phyloP scores from a whole-genome alignment of 2,797 vertebrate genomes.

The Coracias cyanogaster region DNA sequence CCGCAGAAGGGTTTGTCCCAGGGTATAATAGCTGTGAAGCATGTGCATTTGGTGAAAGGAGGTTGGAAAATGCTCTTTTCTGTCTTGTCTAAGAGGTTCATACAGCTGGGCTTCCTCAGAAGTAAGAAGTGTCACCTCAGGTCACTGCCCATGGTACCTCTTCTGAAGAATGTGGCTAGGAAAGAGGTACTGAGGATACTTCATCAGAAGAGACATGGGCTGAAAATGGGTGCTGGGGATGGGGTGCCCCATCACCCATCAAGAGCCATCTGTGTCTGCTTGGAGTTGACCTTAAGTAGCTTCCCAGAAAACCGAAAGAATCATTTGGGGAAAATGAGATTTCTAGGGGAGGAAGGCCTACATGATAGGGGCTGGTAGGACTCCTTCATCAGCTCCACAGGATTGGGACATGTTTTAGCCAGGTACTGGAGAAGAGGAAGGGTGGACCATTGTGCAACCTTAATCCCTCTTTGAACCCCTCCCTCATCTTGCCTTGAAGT shows the following conservation, averaged over 20 bases:
- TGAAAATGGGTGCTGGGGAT: background rate
- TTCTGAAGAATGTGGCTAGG: background rate
- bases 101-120: background rate
- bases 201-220: background rate
- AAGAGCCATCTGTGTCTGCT: background rate
- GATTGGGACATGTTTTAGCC: background rate
- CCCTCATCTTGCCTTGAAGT: background rate
- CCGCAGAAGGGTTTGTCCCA: background rate
- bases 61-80: background rate
- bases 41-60: background rate
- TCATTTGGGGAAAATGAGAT: background rate
- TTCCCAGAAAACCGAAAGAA: background rate
- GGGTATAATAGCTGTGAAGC: background rate
- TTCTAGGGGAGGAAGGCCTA: background rate
- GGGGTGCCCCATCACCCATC: background rate
- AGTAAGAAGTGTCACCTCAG: background rate
- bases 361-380: background rate
- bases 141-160: background rate
- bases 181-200: background rate
- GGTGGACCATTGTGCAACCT: background rate
- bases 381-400: background rate
- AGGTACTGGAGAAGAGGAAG: background rate
- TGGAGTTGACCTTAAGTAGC: background rate
- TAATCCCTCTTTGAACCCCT: background rate
- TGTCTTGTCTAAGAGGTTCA: background rate